Base-by-base conservation (phyloP, 2,888 invertebrate genomes). In the Drosophila setosimentum region DNA sequence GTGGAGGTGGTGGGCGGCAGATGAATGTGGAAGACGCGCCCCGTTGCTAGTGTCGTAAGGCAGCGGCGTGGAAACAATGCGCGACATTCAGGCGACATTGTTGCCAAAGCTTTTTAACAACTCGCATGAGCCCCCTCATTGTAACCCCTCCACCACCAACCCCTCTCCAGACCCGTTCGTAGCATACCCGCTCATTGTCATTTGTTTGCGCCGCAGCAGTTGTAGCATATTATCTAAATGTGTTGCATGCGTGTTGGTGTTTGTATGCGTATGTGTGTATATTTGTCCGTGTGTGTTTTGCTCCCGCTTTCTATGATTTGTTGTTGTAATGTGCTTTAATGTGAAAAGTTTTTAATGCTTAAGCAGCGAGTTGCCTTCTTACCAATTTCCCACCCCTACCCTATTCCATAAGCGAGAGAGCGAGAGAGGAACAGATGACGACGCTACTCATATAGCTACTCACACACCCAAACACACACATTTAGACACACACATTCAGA, bases 151-250 rank as follows among this genome's bases (percentile, higher is more conserved):
- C 21, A 45, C 45, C 2, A 7, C 2, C 24, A 16, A 16, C 0
- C 13, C 8, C 10, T 11, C 40, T n/a, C 35, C 32, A 21, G 30
- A 33, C 45, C 35, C 24, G 10, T 33, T 30, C 49, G 33, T 29
- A 24, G 48, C 33, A 37, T 55, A 40, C 40, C 57, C 67, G 30
- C 73, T 58, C 68, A 72, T 76, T 85, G 84, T 87, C 85, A 89
- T 89, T 85, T 81, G 81, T 83, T 81, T 89, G 85, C 48, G 85
- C 67, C 90, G 76, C 90, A 86, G 88, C 85, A 89, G 85, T 89
- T 85, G 89, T 89, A 89, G 80, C 89, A 90, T 87, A 87, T 87
- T 90, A 90, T 89, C 90, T 90, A 89, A 89, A 87, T 87, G 89
- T 90, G 82, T 89, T 86, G 85, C 88, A 86, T 87, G 89, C 76